These are phyloP conservation scores for Didymodactylos carnosus DNA, from an alignment of 2,888 invertebrate species.

Conservation along the genomic window DNA sequence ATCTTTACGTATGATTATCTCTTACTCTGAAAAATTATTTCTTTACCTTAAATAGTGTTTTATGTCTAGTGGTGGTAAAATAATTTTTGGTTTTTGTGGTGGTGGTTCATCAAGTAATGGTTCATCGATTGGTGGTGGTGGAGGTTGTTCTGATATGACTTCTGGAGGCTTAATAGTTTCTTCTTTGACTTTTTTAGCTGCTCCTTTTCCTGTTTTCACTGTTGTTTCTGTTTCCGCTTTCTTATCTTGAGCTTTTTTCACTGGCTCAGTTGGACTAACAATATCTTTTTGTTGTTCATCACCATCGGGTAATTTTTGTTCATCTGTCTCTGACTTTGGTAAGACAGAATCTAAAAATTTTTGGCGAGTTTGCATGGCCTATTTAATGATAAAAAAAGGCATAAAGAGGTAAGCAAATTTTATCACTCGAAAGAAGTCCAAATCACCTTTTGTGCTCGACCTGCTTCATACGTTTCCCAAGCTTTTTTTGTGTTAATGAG, in stretches of 20 bases:
- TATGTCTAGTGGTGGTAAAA: neutral
- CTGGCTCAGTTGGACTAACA: neutral
- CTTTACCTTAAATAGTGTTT: neutral
- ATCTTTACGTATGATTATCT: neutral
- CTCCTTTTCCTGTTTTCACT: neutral
- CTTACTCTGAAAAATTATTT: no score
- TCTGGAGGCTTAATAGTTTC: no score
- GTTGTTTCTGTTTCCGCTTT: neutral
- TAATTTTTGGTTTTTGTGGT: neutral
- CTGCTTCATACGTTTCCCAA: conserved; percentile 34
- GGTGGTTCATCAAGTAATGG: neutral
- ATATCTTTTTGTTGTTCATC: neutral
- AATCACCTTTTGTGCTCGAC: conserved; percentile 32
- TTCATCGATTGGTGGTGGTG: neutral
- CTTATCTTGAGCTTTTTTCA: neutral
- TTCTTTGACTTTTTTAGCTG: neutral
- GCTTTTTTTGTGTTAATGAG: conserved; percentile 33
- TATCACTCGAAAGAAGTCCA: no score
- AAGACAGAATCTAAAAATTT: conserved; percentile 29
- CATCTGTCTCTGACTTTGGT: conserved; percentile 18
- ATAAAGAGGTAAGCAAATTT: no score
- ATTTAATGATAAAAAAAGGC: no score
- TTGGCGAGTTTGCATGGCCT: conserved; percentile 28
- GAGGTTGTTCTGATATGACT: neutral
- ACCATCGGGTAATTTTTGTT: neutral